Conservation (phyloP, 2,888 invertebrate genomes). For the Linyphia triangularis region DNA sequence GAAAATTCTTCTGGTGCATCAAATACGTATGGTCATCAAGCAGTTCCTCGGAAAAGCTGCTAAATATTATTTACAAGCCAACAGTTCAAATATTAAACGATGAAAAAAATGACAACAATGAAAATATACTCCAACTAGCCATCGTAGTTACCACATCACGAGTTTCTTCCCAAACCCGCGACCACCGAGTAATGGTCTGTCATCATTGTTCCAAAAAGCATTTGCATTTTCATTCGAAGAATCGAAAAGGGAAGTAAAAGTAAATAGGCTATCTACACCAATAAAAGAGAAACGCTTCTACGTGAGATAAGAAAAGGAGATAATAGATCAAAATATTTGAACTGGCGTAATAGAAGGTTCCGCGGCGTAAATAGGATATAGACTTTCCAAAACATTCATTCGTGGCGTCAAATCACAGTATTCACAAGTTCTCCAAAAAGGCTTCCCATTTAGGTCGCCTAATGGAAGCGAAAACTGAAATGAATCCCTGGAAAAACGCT, state of each 20-base stretch:
- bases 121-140: too few relatives aligned
- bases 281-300: slow-evolving; percentile 15
- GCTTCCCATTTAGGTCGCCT: slow-evolving; percentile 32
- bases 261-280: slow-evolving; percentile 23
- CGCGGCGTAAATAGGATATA: slow-evolving; percentile 50
- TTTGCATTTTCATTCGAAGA: slow-evolving; percentile 44
- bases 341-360: slow-evolving; percentile 47
- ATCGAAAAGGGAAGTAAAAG: slow-evolving; percentile 20
- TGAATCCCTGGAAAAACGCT: slow-evolving; percentile 19
- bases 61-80: too few relatives aligned
- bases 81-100: too few relatives aligned
- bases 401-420: slow-evolving; percentile 58
- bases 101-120: too few relatives aligned
- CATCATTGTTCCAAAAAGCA: slow-evolving; percentile 38
- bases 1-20: too few relatives aligned
- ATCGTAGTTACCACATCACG: too few relatives aligned
- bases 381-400: slow-evolving; percentile 51
- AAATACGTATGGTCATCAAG: too few relatives aligned
- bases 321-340: slow-evolving; percentile 61
- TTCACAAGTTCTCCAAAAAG: slow-evolving; percentile 57
- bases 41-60: too few relatives aligned
- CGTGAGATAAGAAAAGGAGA: neutral
- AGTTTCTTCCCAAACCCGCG: too few relatives aligned
- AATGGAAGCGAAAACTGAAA: slow-evolving; percentile 54
- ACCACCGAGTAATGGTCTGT: neutral